Base-by-base conservation (phyloP, 2,888 invertebrate genomes). In the Agonopterix arenella region DNA sequence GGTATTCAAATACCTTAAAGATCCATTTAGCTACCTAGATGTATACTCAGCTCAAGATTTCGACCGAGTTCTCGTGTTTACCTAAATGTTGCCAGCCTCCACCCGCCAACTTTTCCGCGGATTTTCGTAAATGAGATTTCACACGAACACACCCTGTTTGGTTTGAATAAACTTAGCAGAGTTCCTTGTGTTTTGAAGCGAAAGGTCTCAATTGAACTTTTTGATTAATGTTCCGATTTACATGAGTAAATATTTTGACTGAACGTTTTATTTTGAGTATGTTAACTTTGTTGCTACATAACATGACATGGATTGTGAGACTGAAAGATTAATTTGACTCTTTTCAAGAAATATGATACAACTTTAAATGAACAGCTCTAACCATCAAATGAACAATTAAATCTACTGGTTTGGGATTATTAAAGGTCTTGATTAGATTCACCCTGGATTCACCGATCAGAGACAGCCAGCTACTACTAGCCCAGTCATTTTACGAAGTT, bases 121-220 rank as follows among this genome's bases (percentile, higher is more conserved):
- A 68, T 74, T 70, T 69, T 66, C 66, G 57, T 61, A 73, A 74
- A 76, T 76, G 69, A 73, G 69, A 74, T 73, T 74, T 73, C 68
- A 68, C 73, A 70, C 68, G 60, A 65, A 62, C 63, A 58, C 61
- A 62, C 63, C 64, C 61, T 68, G 68, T 69, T 70, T 64, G 67
- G 66, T 66, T 68, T 65, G 68, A 67, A 71, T 68, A 71, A 69
- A 68, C 64, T 70, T 68, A 61, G 52, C 52, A 49, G 54, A 60
- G 56, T 63, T 59, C 55, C 54, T 56, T 58, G 60, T 58, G 54
- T 65, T 65, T 61, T 59, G 55, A 52, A 57, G 60, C 50, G 57
- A 60, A 64, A 61, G 57, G 57, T 60, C 51, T 55, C 60, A 63
- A 61, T 62, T 60, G 56, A 66, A 63, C 59, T 63, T 64, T 58